Percentiles rank a stretch among this genome's conserved stretches.
Evolutionary conservation across 1,140 invertebrate species (phyloP).

Genomic region (Centruroides vittatus): DNA sequence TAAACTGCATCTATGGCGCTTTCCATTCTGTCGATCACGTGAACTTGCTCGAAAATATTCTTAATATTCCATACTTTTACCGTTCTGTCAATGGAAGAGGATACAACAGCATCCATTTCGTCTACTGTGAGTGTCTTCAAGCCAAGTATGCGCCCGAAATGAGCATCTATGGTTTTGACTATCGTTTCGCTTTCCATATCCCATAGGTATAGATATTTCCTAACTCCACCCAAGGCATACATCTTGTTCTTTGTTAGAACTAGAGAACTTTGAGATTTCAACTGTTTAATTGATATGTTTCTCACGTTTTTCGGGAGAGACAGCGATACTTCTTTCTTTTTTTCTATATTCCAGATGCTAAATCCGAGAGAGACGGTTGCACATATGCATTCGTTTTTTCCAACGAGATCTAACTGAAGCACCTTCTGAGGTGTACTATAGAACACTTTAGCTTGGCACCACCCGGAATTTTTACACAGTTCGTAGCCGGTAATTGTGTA

Average conservation of each 20-base stretch:
- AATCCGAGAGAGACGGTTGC: slow-evolving; percentile 4
- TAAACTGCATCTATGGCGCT: slow-evolving; percentile 84
- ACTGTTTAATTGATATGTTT: slow-evolving; percentile 80
- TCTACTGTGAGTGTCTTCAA: slow-evolving; percentile 68
- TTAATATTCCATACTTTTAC: slow-evolving; percentile 99
- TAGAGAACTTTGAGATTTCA: slow-evolving; percentile 67
- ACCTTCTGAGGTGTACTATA: not conserved
- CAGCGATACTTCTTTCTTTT: slow-evolving; percentile 33
- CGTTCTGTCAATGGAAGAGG: slow-evolving; percentile 91
- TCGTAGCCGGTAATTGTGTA: too few relatives aligned
- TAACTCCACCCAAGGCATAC: slow-evolving; percentile 86
- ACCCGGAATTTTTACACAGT: too few relatives aligned
- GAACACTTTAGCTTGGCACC: too few relatives aligned
- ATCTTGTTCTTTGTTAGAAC: slow-evolving; percentile 78
- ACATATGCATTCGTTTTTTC: slow-evolving; percentile 1
- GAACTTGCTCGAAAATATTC: slow-evolving; percentile 95
- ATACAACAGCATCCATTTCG: slow-evolving; percentile 84
- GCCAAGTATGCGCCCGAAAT: slow-evolving; percentile 91
- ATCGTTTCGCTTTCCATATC: slow-evolving; percentile 58
- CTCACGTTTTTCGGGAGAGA: slow-evolving; percentile 79
- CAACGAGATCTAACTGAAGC: not conserved
- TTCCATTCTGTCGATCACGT: slow-evolving; percentile 89
- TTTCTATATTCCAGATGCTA: slow-evolving; percentile 17
- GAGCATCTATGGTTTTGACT: slow-evolving; percentile 85
- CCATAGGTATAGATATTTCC: slow-evolving; percentile 94